Percentiles rank a stretch among this genome's conserved stretches.
These are phyloP conservation scores for Nannoperca australis DNA, from an alignment of 2,797 vertebrate species.

Conservation along the genomic window DNA sequence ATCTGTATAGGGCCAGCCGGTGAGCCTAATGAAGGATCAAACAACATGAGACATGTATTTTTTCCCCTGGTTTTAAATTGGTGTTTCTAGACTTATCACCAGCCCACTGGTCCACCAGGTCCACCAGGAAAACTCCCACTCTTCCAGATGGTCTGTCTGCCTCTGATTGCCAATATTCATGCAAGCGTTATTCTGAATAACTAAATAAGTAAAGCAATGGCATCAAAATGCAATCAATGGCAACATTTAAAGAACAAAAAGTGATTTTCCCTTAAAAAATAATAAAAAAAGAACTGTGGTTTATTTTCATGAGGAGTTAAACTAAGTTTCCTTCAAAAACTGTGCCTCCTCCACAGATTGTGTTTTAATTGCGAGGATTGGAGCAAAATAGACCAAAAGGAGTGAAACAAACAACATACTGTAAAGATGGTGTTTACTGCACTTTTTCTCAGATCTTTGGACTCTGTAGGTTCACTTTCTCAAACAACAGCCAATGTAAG, in stretches of 20 bases:
- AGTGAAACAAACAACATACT: slow-evolving; percentile 17
- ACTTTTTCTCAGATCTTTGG: slow-evolving; percentile 6
- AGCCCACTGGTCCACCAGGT: slow-evolving; percentile 43
- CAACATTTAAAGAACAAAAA: slow-evolving; percentile 9
- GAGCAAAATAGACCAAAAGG: not conserved
- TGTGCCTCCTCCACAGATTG: slow-evolving; percentile 4
- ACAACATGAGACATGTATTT: slow-evolving; percentile 21
- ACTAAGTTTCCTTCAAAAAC: not conserved
- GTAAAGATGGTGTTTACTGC: slow-evolving; percentile 26
- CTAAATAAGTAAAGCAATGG: slow-evolving; percentile 39
- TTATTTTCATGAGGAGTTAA: not conserved
- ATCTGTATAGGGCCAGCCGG: slow-evolving; percentile 51
- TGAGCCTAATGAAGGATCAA: slow-evolving; percentile 41
- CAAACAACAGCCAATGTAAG: slow-evolving; percentile 13
- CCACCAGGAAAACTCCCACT: slow-evolving; percentile 74
- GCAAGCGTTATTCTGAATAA: slow-evolving; percentile 53
- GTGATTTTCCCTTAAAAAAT: not conserved
- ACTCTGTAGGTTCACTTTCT: slow-evolving; percentile 5
- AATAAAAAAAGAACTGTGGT: not conserved
- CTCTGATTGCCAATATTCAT: slow-evolving; percentile 58
- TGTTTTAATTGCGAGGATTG: slow-evolving; percentile 10
- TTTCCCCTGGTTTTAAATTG: slow-evolving; percentile 24
- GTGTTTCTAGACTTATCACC: slow-evolving; percentile 60
- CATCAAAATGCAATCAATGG: slow-evolving; percentile 17
- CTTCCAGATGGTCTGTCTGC: slow-evolving; percentile 75